Evolutionary conservation across 2,797 vertebrate species (phyloP), one percentile per base, ranked within the genome.

Genomic region (Geotrypetes seraphini): DNA sequence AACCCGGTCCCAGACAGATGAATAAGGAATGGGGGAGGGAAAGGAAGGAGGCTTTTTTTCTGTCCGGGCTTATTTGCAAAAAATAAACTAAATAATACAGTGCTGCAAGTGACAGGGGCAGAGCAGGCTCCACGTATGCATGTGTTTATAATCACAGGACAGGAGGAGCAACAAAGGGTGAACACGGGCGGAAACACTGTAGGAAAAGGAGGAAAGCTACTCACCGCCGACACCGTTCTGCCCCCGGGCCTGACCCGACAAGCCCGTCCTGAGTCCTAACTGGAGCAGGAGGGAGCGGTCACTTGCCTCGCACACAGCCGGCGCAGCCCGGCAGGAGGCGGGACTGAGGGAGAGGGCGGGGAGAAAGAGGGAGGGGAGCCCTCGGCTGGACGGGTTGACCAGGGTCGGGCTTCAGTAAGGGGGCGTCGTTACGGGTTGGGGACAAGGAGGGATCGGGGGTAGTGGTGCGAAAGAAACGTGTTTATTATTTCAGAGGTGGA

Each of bases 271-370:
- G 5, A 16, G 19, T 14, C 33, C 0, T 6, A 5, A 19, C 22
- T 5, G 17, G 12, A 20, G 5, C 38, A 4, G 13, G 13, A 29
- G 12, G 12, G n/a, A 2, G 21, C 3, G 4, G 16, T 2, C 6
- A 10, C 25, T 37, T 33, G 0, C 16, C 14, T 22, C 36, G 25
- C 28, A 65, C 69, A 4, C 34, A 8, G 6, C 39, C 16, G 39
- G 50, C 69, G 4, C 34, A 8, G 6, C 39, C 16, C 39, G 50
- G 60, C 56, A 15, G 36, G 31, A 7, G 33, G 38, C 24, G 35
- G 13, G 32, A 43, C 33, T 23, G 4, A 5, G 3, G 3, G 22
- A 2, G 19, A 19, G 8, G 12, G 12, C 14, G 12, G 22, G 22
- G n/a, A n/a, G 15, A 15, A 12, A 1, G 17, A 8, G 8, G 1